Base-by-base conservation (phyloP, 2,797 vertebrate genomes). In the Galagoides demidoff region DNA sequence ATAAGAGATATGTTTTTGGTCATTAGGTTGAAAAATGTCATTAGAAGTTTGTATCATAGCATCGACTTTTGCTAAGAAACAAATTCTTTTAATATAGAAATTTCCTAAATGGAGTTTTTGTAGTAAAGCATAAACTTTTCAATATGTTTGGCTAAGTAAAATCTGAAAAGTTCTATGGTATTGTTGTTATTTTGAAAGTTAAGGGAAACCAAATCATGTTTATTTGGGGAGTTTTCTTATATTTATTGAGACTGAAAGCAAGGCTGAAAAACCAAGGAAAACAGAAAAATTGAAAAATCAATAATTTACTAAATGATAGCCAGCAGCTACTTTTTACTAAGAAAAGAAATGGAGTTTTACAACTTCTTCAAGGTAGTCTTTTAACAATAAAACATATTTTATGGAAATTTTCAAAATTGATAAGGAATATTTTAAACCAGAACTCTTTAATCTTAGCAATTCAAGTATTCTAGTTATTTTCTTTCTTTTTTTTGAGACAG, bases 31-130 rank as follows among this genome's bases (percentile, higher is more conserved):
- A 91, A 91, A 93, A 91, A 85, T 64, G 4, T 74, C 70, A 85
- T 81, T 81, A 85, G 83, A 93, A 81, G 37, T 49, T 93, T 95
- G 83, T 63, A 77, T 52, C 59, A 71, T n/a, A 88, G n/a, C 64
- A 64, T 77, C 23, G 27, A 37, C 14, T 59, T 59, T 89, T 57
- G 23, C 23, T 45, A 71, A 93, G 43, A n/a, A 97, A 64, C 7
- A 66, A 63, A 57, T 59, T 85, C 66, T 77, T 94, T 93, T 79
- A 52, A 3, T 71, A 7, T 10, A 66, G 52, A 10, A 74, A 59
- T 93, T 93, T 95, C 57, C 78, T 89, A 93, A 93, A 45, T 88
- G 37, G 8, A 77, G 11, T 77, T 85, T 90, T 93, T 76, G 34
- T 5, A 93, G n/a, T 82, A 81, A 82, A 77, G 27, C 20, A 57